Conservation (phyloP, 1,140 invertebrate genomes). For the Rhopalosiphum maidis region DNA sequence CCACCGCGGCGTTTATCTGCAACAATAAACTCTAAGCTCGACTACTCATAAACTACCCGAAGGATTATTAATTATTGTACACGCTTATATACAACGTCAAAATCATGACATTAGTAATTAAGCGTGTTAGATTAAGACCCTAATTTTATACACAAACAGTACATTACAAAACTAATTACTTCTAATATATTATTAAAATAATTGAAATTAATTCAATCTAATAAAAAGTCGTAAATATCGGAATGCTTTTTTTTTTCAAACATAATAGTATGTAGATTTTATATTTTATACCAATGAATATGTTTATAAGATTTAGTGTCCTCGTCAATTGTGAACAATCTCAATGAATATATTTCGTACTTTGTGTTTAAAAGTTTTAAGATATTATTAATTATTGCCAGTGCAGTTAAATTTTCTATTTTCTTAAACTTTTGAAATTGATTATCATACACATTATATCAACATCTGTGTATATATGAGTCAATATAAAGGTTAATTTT, state of each 20-base stretch:
- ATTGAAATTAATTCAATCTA: not conserved
- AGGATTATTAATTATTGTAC: constrained; percentile 11
- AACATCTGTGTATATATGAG: not conserved
- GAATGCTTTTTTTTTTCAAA: too few species aligned
- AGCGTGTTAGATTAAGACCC: not conserved
- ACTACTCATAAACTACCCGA: not conserved
- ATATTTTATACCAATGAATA: too few species aligned
- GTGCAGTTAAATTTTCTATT: not conserved
- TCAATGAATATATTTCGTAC: not conserved
- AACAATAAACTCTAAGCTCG: not conserved
- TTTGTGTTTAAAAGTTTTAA: not conserved
- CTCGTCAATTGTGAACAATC: too few species aligned
- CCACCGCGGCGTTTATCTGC: constrained; percentile 15
- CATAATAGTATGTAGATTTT: too few species aligned
- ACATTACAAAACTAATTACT: not conserved
- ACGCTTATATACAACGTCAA: not conserved
- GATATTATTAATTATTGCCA: not conserved
- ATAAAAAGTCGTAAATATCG: not conserved
- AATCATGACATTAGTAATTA: not conserved
- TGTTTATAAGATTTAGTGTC: too few species aligned
- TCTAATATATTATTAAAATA: too few species aligned
- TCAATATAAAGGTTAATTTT: not conserved
- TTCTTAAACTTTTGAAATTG: not conserved
- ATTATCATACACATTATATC: not conserved
- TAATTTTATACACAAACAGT: not conserved